Evolutionary conservation across 2,797 vertebrate species (phyloP).

Genomic region (Astyanax mexicanus): DNA sequence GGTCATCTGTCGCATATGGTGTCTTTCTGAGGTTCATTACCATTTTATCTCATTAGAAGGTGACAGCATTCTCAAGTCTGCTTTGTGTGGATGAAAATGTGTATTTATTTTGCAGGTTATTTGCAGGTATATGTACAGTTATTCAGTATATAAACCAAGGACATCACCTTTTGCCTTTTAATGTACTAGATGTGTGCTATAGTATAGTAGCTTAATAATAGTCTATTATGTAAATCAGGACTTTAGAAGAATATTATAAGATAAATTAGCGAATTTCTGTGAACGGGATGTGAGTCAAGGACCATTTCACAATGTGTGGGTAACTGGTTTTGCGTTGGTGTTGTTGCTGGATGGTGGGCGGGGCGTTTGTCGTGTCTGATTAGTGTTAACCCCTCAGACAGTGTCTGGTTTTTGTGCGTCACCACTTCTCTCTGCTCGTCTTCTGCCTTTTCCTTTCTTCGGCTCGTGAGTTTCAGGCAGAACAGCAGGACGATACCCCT

Average conservation of each 20-base stretch:
- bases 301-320: background rate
- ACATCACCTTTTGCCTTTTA: too few species aligned
- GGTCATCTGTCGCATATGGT: background rate
- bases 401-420: slow-evolving; percentile 69
- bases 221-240: too few species aligned
- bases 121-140: too few species aligned
- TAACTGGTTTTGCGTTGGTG: slow-evolving; percentile 3
- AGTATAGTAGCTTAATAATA: too few species aligned
- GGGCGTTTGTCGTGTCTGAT: slow-evolving; percentile 74
- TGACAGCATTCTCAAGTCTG: too few species aligned
- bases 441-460: slow-evolving; percentile 52
- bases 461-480: slow-evolving; percentile 66
- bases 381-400: slow-evolving; percentile 78
- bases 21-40: background rate
- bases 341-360: slow-evolving; percentile 31
- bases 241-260: too few species aligned
- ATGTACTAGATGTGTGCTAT: too few species aligned
- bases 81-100: too few species aligned
- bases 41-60: background rate
- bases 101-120: too few species aligned
- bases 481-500: slow-evolving; percentile 75
- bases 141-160: too few species aligned
- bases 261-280: too few species aligned
- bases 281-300: background rate
- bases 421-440: slow-evolving; percentile 41